Percentiles rank a stretch among this genome's conserved stretches.
These are phyloP conservation scores for Campylorhamphus procurvoides DNA, from an alignment of 2,113 vertebrate genomes.

Conservation along the genomic window DNA sequence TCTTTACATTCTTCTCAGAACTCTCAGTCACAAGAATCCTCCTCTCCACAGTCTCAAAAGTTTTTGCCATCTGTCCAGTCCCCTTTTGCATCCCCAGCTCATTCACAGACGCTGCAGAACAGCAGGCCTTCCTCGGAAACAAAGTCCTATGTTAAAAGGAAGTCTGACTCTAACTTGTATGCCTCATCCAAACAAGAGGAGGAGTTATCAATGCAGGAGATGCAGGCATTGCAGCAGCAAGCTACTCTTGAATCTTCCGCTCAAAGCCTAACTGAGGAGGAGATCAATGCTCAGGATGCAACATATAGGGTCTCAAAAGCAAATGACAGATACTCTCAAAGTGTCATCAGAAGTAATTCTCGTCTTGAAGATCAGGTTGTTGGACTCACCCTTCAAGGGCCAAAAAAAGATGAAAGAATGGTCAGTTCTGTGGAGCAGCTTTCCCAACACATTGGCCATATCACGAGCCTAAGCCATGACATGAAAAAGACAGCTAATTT, in stretches of 20 bases:
- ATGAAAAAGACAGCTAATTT: conserved; percentile 82
- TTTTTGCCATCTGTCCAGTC: conserved; percentile 85
- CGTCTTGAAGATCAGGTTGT: conserved; percentile 88
- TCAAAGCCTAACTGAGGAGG: conserved; percentile 78
- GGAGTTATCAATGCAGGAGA: conserved; percentile 87
- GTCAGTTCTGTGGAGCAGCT: conserved; percentile 79
- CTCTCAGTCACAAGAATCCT: conserved; percentile 80
- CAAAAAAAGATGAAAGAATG: conserved; percentile 86
- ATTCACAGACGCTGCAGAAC: conserved; percentile 86
- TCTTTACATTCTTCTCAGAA: conserved; percentile 85
- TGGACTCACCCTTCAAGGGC: conserved; percentile 79
- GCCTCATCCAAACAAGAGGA: conserved; percentile 79
- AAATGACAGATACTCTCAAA: conserved; percentile 90
- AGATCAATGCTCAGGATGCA: conserved; percentile 79
- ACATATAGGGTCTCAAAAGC: conserved; percentile 90
- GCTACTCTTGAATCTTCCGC: conserved; percentile 81
- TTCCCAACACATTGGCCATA: conserved; percentile 79
- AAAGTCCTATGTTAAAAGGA: conserved; percentile 86
- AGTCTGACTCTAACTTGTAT: conserved; percentile 84
- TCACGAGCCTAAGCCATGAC: conserved; percentile 76
- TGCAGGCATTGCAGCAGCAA: conserved; percentile 87
- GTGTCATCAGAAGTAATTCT: conserved; percentile 93
- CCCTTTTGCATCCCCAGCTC: conserved; percentile 80
- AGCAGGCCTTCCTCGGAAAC: conserved; percentile 83
- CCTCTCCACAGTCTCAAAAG: conserved; percentile 86